phyloP scores from a whole-genome alignment of 2,797 vertebrate species.

The Cyprinodon diabolis region DNA sequence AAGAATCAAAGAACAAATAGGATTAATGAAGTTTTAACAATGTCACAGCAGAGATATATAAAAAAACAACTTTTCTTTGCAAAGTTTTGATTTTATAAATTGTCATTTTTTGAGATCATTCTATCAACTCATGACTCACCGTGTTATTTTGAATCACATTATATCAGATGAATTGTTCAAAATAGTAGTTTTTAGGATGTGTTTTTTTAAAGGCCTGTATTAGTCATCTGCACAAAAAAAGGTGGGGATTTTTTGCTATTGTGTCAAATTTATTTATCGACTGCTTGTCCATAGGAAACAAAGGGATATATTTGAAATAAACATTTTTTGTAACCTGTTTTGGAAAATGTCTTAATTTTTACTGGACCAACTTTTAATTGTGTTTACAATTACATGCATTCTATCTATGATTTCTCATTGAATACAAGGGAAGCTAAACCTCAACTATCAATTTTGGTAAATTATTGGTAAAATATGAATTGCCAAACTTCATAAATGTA shows the following conservation, averaged over 20 bases:
- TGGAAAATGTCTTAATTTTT: constrained; percentile 2
- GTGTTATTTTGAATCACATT: constrained; percentile 38
- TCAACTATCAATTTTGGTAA: too few species aligned
- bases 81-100: neutral
- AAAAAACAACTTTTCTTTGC: neutral
- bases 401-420: too few species aligned
- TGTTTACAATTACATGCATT: neutral
- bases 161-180: constrained; percentile 35
- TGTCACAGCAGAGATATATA: neutral
- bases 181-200: constrained; percentile 32
- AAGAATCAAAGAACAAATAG: constrained; percentile 24
- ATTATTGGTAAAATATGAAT: too few species aligned
- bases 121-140: constrained; percentile 23
- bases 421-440: too few species aligned
- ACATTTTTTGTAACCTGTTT: constrained; percentile 61
- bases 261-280: constrained; percentile 63
- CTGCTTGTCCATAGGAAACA: constrained; percentile 50
- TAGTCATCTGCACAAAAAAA: constrained; percentile 28
- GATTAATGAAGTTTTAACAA: constrained; percentile 15
- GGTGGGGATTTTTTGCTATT: constrained; percentile 30
- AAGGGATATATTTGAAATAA: constrained; percentile 80
- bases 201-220: constrained; percentile 23
- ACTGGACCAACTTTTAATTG: neutral
- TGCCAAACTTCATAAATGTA: too few species aligned
- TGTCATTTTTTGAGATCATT: constrained; percentile 6